Base-by-base conservation (phyloP, 2,888 invertebrate species). In the Empis stercorea region DNA sequence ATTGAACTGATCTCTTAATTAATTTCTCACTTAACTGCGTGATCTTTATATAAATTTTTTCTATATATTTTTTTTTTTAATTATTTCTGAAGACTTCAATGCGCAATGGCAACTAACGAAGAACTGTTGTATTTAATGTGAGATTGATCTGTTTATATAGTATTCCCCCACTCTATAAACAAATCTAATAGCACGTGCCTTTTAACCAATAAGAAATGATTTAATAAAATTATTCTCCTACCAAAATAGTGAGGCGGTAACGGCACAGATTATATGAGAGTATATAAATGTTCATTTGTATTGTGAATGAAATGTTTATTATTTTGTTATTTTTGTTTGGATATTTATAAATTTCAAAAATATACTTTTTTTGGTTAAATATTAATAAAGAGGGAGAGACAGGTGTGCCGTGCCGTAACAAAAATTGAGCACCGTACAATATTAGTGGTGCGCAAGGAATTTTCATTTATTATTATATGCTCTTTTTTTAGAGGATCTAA, bases 61-160 rank as follows among this genome's bases (percentile, higher is more conserved):
- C 17, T 15, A 10, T 37, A 45, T 46, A 37, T 45, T 47, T 45
- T 30, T 15, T 49, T 42, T 49, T 30, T 39, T 44, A 44, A 27
- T 43, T 15, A 32, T 38, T 23, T 38, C 23, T 43, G n/a, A 14
- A 17, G 17, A 14, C 16, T 10, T 20, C 20, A 41, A 39, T 36
- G 43, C 57, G 47, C 55, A 54, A 57, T 55, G 56, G 55, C 56
- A 57, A 56, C 55, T 58, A 57, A 59, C 58, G 57, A 59, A 58
- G 60, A 61, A 62, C 61, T 62, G 59, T 59, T 59, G 51, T 52
- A 52, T 52, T 51, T 51, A 46, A 45, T 41, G 47, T 48, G 46
- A 53, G 52, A 53, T 53, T 49, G 51, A 49, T 48, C 47, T 44
- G 47, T 48, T 60, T 62, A 58, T 61, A 62, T 60, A 62, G 56